These are phyloP conservation scores for Oplegnathus fasciatus DNA, from an alignment of 2,113 vertebrate genomes.

Conservation along the genomic window DNA sequence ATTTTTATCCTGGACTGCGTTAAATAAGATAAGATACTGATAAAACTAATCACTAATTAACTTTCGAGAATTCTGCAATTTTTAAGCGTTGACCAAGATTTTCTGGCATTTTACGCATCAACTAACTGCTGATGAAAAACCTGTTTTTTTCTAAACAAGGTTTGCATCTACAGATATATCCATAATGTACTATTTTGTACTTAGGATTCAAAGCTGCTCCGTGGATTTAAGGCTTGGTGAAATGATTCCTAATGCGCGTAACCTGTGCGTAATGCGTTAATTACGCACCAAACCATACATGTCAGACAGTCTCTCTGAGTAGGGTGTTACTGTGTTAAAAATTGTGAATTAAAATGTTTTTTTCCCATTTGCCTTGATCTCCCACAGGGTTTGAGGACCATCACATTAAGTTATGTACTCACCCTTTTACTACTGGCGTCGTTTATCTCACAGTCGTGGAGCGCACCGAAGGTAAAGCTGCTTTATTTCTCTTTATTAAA, in stretches of 20 bases:
- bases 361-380: not conserved
- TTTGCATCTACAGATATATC: not conserved
- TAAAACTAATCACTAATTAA: too few relatives aligned
- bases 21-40: not conserved
- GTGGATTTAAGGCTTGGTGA: not conserved
- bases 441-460: conserved; percentile 81
- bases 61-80: not conserved
- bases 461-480: conserved; percentile 87
- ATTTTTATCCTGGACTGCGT: not conserved
- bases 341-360: not conserved
- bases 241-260: not conserved
- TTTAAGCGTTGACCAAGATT: not conserved
- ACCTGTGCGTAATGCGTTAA: not conserved
- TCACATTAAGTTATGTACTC: conserved; percentile 73
- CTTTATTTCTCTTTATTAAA: not conserved
- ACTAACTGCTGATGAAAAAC: not conserved
- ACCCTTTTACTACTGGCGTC: conserved; percentile 84
- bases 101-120: not conserved
- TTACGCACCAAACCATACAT: not conserved
- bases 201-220: not conserved
- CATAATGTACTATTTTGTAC: not conserved
- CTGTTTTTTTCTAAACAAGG: not conserved
- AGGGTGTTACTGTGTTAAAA: not conserved
- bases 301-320: not conserved
- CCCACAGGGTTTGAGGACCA: conserved; percentile 81